A percentile compares a stretch with the other conserved stretches of the same genome.
Conservation (phyloP, 1,140 invertebrate species). For the Gerris buenoi region DNA sequence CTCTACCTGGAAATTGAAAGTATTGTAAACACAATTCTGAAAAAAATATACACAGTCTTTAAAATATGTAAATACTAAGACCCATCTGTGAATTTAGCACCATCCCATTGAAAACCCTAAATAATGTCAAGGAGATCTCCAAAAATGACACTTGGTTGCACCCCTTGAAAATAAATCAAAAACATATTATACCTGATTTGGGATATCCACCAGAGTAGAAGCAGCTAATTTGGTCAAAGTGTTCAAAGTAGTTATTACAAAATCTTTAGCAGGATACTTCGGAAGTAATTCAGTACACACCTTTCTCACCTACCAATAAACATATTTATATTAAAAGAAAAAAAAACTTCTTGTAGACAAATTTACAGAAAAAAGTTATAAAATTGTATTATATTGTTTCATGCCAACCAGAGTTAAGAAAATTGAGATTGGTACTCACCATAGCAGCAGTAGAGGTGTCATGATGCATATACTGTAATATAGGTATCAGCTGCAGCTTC, state of each 20-base stretch:
- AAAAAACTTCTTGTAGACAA: not conserved
- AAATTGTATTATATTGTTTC: not conserved
- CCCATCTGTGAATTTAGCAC: no score
- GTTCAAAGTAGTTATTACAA: conserved; percentile 70
- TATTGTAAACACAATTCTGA: no score
- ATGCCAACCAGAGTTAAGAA: not conserved
- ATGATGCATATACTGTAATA: conserved; percentile 88
- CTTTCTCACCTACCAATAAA: conserved; percentile 38
- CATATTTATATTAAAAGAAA: not conserved
- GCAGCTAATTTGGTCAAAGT: conserved; percentile 76
- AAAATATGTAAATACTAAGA: no score
- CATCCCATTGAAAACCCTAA: no score
- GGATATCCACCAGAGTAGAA: conserved; percentile 77
- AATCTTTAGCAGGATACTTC: conserved; percentile 75
- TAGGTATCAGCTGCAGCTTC: conserved; percentile 78
- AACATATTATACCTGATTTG: conserved; percentile 71
- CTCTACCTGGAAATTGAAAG: conserved; percentile 35
- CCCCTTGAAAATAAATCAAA: no score
- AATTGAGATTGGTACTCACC: conserved; percentile 39
- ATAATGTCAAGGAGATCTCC: not conserved
- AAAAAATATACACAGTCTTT: no score
- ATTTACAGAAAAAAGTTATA: conserved; percentile 3
- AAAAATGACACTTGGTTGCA: no score
- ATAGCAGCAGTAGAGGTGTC: conserved; percentile 67
- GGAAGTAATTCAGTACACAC: conserved; percentile 68